Conservation (phyloP, 2,113 vertebrate genomes). For the Myiagra hebetior region DNA sequence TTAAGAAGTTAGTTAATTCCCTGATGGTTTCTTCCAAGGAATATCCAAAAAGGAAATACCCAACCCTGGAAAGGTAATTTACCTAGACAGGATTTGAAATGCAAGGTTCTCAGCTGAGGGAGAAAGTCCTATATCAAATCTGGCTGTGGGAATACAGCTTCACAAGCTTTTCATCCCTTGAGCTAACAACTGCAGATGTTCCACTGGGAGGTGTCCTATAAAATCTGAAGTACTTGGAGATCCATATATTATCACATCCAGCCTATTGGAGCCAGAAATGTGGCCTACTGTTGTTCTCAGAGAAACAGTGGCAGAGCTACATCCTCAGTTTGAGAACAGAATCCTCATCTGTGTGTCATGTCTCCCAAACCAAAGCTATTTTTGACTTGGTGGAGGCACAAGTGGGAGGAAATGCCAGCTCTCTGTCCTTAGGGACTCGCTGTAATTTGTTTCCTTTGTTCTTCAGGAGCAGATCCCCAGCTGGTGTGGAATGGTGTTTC, state of each 20-base stretch:
- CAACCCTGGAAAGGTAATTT: slow-evolving; percentile 75
- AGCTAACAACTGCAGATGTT: neutral
- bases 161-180: neutral
- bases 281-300: neutral
- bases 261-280: neutral
- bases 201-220: neutral
- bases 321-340: neutral
- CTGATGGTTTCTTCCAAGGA: slow-evolving; percentile 66
- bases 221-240: slow-evolving; percentile 21
- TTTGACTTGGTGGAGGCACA: slow-evolving; percentile 37
- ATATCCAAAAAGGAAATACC: slow-evolving; percentile 73
- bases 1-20: slow-evolving; percentile 74
- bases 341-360: neutral
- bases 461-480: slow-evolving; percentile 20
- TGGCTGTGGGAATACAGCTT: neutral
- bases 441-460: slow-evolving; percentile 43
- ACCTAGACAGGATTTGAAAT: slow-evolving; percentile 70
- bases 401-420: slow-evolving; percentile 47
- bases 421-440: neutral
- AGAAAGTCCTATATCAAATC: slow-evolving; percentile 24
- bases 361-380: slow-evolving; percentile 11
- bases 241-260: neutral
- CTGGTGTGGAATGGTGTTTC: neutral
- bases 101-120: slow-evolving; percentile 27
- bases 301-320: neutral